Percentiles rank a stretch among this genome's conserved stretches.
Conservation (phyloP, 2,888 invertebrate species). For the Drosophila lacicola region DNA sequence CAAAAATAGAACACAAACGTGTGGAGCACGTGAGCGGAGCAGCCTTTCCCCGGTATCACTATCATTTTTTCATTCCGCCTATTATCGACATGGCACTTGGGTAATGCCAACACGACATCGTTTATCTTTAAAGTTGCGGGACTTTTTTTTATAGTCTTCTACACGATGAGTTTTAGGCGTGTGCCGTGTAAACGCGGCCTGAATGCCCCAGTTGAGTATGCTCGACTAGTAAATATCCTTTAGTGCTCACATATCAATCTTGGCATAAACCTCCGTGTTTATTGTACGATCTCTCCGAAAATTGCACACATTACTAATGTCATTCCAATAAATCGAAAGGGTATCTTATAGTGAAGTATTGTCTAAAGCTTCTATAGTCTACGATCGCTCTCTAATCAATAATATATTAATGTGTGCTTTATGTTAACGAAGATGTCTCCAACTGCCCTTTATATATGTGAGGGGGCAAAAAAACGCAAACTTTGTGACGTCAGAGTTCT, state of each 20-base stretch:
- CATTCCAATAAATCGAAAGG: no score
- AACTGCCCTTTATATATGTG: no score
- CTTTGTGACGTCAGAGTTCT: constrained; percentile 30
- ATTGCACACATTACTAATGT: no score
- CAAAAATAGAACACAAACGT: constrained; percentile 53
- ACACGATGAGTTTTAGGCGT: background rate
- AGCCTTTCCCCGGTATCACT: background rate
- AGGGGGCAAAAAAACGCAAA: background rate
- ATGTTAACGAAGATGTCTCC: no score
- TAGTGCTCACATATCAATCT: background rate
- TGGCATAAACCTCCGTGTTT: no score
- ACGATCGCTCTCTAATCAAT: no score
- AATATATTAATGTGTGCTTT: no score
- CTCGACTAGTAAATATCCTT: background rate
- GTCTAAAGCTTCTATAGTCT: no score
- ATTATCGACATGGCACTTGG: constrained; percentile 22
- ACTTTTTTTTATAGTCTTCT: background rate
- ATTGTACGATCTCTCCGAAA: no score
- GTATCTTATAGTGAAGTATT: no score
- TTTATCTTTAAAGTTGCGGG: background rate
- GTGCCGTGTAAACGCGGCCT: no score
- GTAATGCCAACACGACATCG: background rate
- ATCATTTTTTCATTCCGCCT: constrained; percentile 4
- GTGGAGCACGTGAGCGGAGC: constrained; percentile 54
- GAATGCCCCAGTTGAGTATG: background rate